These are phyloP conservation scores for Apus apus DNA, from an alignment of 2,113 vertebrate species.

Conservation along the genomic window DNA sequence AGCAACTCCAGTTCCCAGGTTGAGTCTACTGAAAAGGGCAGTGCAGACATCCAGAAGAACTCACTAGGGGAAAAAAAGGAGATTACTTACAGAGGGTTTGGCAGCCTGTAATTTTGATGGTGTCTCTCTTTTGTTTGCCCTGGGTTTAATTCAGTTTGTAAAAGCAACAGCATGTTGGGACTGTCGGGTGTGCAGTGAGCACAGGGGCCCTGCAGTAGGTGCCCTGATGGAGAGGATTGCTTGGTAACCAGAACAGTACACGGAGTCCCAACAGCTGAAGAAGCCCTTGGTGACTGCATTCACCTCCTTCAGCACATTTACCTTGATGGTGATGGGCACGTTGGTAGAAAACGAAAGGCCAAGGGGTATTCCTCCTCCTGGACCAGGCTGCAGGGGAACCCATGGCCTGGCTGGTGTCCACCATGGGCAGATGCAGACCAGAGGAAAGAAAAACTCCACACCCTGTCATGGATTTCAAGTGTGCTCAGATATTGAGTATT, in stretches of 20 bases:
- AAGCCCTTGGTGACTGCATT: neutral
- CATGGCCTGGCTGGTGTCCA: neutral
- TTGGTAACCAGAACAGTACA: conserved; percentile 20
- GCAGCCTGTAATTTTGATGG: neutral
- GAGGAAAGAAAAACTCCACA: neutral
- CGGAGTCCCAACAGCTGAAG: neutral
- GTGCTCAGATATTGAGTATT: neutral
- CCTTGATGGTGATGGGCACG: fast-evolving
- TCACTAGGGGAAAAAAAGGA: neutral
- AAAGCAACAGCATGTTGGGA: neutral
- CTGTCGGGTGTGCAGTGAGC: neutral
- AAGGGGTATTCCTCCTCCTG: neutral
- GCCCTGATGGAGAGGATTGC: conserved; percentile 5
- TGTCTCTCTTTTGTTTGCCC: neutral
- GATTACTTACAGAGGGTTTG: conserved; percentile 37
- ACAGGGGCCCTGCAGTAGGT: neutral
- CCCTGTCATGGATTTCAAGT: neutral
- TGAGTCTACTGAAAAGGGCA: neutral
- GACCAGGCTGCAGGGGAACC: neutral
- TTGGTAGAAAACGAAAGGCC: fast-evolving
- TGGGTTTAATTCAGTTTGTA: neutral
- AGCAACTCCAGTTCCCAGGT: neutral
- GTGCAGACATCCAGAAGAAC: neutral
- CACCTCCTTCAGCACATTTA: neutral
- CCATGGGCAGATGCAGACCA: fast-evolving